Evolutionary conservation across 2,113 vertebrate species (phyloP).

Genomic region (Xenopus borealis): DNA sequence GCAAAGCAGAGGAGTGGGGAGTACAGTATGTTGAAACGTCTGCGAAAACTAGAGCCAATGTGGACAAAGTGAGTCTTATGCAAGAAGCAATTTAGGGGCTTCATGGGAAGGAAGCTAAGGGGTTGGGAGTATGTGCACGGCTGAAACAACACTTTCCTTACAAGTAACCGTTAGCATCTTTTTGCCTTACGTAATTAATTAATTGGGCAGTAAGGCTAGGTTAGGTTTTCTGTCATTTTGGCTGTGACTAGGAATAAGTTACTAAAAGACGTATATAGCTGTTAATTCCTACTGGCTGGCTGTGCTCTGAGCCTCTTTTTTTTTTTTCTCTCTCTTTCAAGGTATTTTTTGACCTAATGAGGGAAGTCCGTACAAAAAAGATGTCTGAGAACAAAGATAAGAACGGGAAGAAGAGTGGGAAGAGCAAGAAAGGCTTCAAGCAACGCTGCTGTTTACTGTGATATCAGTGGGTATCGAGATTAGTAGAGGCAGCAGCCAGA

Average conservation of each 20-base stretch:
- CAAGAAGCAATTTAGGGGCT: no score
- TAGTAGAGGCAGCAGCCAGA: conserved; percentile 4
- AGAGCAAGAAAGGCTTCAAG: conserved; percentile 93
- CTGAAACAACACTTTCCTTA: no score
- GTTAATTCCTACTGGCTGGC: no score
- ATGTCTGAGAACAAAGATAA: conserved; percentile 95
- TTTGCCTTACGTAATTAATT: no score
- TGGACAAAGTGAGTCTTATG: conserved; percentile 82
- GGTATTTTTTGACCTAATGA: conserved; percentile 98
- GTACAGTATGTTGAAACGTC: conserved; percentile 97
- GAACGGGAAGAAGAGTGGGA: conserved; percentile 87
- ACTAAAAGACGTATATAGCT: no score
- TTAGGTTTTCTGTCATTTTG: no score
- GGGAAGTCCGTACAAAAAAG: conserved; percentile 92
- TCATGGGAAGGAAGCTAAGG: no score
- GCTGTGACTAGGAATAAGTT: no score
- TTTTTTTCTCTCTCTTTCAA: conserved; percentile 50
- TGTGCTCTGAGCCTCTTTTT: no score
- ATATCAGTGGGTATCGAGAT: conserved; percentile 41
- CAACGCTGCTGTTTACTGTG: conserved; percentile 88
- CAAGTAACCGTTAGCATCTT: no score
- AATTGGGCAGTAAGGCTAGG: no score
- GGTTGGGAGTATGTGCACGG: no score
- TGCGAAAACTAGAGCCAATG: conserved; percentile 93
- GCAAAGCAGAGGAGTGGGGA: conserved; percentile 82